Evolutionary conservation across 2,888 invertebrate genomes (phyloP), one percentile per base, ranked within the genome.

Genomic region (Deroplatys truncata): DNA sequence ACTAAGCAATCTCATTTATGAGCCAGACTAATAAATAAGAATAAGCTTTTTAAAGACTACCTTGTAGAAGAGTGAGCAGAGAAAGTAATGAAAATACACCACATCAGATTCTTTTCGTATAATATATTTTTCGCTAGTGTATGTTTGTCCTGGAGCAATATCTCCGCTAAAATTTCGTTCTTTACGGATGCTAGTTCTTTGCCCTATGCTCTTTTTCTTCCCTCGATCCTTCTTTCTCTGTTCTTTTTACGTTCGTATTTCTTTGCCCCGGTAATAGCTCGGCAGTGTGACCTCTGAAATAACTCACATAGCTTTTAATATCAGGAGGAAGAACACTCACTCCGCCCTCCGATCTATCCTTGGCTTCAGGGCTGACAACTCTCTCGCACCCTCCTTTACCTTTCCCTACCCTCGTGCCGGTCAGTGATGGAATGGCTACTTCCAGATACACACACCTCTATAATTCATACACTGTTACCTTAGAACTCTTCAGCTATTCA

Each of bases 131-230:
- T 43, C 43, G 0, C 13, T 43, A 13, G 43, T 43, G 1, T 10
- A 7, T 35, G 35, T 7, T 35, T 87, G 43, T 83, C 89, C 82
- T 49, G 43, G 28, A 72, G 89, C 82, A 28, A 85, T 31, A 49
- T 89, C 49, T 85, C 86, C 20, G 86, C 83, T 89, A 89, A 86
- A 89, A 86, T 89, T 86, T 85, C 86, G 84, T n/a, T 89, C 89
- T 88, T 84, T 84, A 9, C 35, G 72, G 28, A 43, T 88, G 84
- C 88, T 49, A 72, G 25, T 87, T 31, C 82, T 82, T 82, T 72
- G 28, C 82, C 87, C 31, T 72, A 72, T 72, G 56, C 56, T 72
- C 56, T 85, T 35, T 35, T 28, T 28, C 85, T 29, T 49, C 28
- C 43, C 83, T 35, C n/a, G 29, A 28, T 28, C 25, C 88, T 16